phyloP scores from a whole-genome alignment of 1,140 invertebrate genomes.

The Lordiphosa mommai region DNA sequence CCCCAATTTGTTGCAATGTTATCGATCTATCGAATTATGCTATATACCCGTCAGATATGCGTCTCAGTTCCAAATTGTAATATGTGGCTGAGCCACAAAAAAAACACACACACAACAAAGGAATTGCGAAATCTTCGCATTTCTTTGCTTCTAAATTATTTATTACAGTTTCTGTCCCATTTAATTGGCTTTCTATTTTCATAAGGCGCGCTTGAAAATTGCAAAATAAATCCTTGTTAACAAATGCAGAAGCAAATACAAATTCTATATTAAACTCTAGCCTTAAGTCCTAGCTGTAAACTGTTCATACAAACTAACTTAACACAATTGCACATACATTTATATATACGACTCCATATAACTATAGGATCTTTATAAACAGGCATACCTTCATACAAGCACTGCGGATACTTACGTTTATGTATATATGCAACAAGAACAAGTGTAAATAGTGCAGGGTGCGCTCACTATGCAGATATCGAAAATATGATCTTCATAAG shows the following conservation, averaged over 20 bases:
- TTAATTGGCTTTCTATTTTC: slow-evolving; percentile 9
- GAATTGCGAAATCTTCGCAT: slow-evolving; percentile 4
- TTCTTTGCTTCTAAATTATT: slow-evolving; percentile 42
- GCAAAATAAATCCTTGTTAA: slow-evolving; percentile 54
- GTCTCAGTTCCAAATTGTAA: slow-evolving; percentile 43
- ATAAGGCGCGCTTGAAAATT: slow-evolving; percentile 22
- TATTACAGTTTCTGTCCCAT: slow-evolving; percentile 7
- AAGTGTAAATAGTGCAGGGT: slow-evolving; percentile 47
- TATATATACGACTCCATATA: slow-evolving; percentile 23
- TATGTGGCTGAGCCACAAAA: slow-evolving; percentile 63
- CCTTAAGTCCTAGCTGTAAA: slow-evolving; percentile 55
- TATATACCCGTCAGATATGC: slow-evolving; percentile 3
- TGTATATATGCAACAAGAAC: slow-evolving; percentile 29
- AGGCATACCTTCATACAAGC: slow-evolving; percentile 23
- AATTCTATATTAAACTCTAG: slow-evolving; percentile 56
- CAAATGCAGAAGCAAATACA: slow-evolving; percentile 62
- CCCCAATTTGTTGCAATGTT: slow-evolving; percentile 45
- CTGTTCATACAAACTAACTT: slow-evolving; percentile 65
- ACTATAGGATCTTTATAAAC: slow-evolving; percentile 22
- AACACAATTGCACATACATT: slow-evolving; percentile 49
- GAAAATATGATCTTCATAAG: slow-evolving; percentile 65
- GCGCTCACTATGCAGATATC: slow-evolving; percentile 53
- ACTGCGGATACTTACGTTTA: slow-evolving; percentile 31
- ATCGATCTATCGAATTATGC: slow-evolving; percentile 33
- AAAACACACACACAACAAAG: not conserved